A percentile compares a stretch with the other conserved stretches of the same genome.
These are phyloP conservation scores for Xylota segnis DNA, from an alignment of 2,888 invertebrate genomes.

Conservation along the genomic window DNA sequence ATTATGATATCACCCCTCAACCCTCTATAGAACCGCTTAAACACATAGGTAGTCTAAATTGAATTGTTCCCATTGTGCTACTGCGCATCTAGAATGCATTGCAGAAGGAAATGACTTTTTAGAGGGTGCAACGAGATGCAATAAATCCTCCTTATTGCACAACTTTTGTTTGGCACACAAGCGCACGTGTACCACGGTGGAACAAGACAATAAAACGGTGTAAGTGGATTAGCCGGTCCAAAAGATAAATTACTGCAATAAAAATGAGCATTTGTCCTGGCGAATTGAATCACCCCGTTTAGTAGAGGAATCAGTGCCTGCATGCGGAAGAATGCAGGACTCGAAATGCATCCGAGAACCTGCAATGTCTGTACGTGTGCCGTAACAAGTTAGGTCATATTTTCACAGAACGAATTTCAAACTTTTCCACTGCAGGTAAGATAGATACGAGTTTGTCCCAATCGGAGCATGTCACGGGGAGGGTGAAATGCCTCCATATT, in stretches of 20 bases:
- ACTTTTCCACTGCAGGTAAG: neutral
- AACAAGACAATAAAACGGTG: conserved; percentile 62
- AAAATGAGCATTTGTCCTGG: conserved; percentile 70
- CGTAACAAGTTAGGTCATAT: conserved; percentile 18
- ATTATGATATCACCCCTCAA: too few species aligned
- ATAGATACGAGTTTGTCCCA: neutral
- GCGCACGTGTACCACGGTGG: conserved; percentile 5
- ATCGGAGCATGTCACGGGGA: neutral
- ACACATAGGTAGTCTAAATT: conserved; percentile 1
- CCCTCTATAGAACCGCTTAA: too few species aligned
- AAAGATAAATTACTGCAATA: conserved; percentile 69
- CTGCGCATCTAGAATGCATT: neutral
- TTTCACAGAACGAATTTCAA: neutral
- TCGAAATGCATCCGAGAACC: conserved; percentile 11
- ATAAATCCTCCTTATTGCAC: conserved; percentile 68
- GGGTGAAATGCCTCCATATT: neutral
- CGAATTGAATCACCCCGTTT: conserved; percentile 66
- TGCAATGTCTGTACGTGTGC: neutral
- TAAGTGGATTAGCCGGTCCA: conserved; percentile 63
- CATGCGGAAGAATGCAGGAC: conserved; percentile 32
- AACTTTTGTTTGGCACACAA: conserved; percentile 22
- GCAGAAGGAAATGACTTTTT: conserved; percentile 25
- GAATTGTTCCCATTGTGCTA: conserved; percentile 25
- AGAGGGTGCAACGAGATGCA: conserved; percentile 55
- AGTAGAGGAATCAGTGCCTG: conserved; percentile 38